Evolutionary conservation across 2,888 invertebrate species (phyloP).

Genomic region (Tromatobia lineatoria): DNA sequence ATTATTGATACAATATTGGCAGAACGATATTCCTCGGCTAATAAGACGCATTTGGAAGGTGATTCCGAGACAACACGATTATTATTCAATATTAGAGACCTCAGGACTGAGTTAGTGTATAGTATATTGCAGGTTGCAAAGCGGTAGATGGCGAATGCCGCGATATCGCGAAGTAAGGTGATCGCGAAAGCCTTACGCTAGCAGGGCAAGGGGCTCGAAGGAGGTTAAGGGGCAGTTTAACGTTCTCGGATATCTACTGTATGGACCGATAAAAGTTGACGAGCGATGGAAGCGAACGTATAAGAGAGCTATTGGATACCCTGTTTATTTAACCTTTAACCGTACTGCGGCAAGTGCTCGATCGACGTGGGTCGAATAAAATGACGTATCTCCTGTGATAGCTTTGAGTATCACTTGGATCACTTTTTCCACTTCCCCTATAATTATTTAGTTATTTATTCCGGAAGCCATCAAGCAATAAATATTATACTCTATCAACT

Average conservation of each 20-base stretch:
- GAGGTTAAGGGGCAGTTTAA: slow-evolving; percentile 24
- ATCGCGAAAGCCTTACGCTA: slow-evolving; percentile 19
- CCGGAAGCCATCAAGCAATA: background rate
- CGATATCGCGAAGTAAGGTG: slow-evolving; percentile 41
- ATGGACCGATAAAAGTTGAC: slow-evolving; percentile 65
- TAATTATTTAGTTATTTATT: slow-evolving; percentile 7
- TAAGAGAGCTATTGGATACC: slow-evolving; percentile 47
- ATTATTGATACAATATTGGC: background rate
- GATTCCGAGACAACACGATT: background rate
- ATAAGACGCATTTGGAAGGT: background rate
- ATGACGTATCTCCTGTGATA: slow-evolving; percentile 17
- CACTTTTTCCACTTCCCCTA: background rate
- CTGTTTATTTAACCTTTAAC: slow-evolving; percentile 42
- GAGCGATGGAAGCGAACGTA: slow-evolving; percentile 44
- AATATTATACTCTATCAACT: background rate
- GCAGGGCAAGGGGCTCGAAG: background rate
- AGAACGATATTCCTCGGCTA: background rate
- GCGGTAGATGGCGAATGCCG: background rate
- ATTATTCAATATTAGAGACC: background rate
- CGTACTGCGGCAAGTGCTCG: slow-evolving; percentile 29
- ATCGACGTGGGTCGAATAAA: slow-evolving; percentile 3
- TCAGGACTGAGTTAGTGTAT: background rate
- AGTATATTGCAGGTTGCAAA: slow-evolving; percentile 18
- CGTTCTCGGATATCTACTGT: slow-evolving; percentile 41
- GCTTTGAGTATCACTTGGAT: background rate